Base-by-base conservation (phyloP, 37 sponge, comb jelly and placozoan species). In the Beroe ovata region DNA sequence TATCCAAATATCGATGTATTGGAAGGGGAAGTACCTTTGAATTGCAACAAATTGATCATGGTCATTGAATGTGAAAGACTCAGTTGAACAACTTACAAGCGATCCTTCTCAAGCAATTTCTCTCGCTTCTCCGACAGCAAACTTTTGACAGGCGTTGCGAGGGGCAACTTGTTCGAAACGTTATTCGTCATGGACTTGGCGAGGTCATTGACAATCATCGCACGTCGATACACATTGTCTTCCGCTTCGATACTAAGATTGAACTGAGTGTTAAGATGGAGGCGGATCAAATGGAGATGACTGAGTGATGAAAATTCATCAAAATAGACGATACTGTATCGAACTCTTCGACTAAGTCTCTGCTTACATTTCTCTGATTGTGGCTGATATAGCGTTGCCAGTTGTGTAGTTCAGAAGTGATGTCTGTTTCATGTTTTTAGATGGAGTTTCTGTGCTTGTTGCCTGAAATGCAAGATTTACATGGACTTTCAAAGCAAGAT, bases 361-460 rank as follows among this genome's bases (percentile, higher is more conserved):
- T n/a, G 41, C 84, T 77, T 77, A 77, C 84, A 77, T 39, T 42
- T 77, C 84, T 40, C 84, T 39, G 23, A 77, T 77, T 4, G 84
- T 77, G 0, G 84, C 21, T 16, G 84, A 77, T 11, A 77, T 77
- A 54, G 84, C 21, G 47, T 40, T 38, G 20, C 21, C 41, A 29
- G 18, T 38, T 4, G 84, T 77, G 54, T 42, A 77, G 54, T 6
- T 41, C 16, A 77, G 84, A 0, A 77, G 84, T 6, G 84, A 77
- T 23, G 84, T 39, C 54, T 77, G 84, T 40, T 77, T 77, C 84
- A 77, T 77, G 16, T 30, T 30, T 30, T 66, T 66, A 34, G 69
- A 29, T 4, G 69, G 69, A 1, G 69, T 66, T 14, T 18, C 33
- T 66, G 69, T 2, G 36, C 30, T 66, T 14, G 2, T 37, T 8